Evolutionary conservation across 2,113 vertebrate genomes (phyloP).

Genomic region (Sakesphorus luctuosus): DNA sequence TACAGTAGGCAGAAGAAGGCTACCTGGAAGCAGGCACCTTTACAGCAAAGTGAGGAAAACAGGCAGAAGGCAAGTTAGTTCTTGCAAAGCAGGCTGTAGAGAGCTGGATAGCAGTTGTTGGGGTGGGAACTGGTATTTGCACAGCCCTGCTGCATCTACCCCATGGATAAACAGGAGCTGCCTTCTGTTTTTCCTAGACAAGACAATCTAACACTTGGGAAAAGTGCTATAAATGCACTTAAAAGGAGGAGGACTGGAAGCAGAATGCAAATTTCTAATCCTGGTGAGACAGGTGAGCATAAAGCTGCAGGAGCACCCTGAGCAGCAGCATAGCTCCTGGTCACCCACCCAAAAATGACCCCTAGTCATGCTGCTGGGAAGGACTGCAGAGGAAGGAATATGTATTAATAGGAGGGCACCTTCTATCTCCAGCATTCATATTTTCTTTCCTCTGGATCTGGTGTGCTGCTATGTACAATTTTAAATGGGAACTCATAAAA

Average conservation of each 20-base stretch:
- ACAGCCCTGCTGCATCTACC: background rate
- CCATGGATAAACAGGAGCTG: background rate
- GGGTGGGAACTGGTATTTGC: background rate
- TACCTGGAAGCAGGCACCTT: background rate
- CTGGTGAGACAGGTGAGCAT: accelerated
- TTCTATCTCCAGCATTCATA: background rate
- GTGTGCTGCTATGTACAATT: background rate
- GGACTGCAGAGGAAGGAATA: background rate
- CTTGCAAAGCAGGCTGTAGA: background rate
- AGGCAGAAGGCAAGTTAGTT: background rate
- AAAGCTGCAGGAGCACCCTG: background rate
- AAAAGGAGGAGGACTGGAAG: background rate
- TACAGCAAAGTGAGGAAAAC: accelerated
- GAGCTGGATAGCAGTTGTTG: background rate
- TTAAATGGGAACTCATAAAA: background rate
- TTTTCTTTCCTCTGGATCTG: background rate
- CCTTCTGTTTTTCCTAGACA: background rate
- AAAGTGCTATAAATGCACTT: background rate
- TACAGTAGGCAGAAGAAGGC: background rate
- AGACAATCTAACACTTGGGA: background rate
- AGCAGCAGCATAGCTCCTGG: background rate
- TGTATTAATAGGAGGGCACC: accelerated
- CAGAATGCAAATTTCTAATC: background rate
- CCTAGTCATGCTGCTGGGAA: background rate
- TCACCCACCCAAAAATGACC: background rate